These are phyloP conservation scores for Acrobasis consociella DNA, from an alignment of 2,888 invertebrate genomes.

Conservation along the genomic window DNA sequence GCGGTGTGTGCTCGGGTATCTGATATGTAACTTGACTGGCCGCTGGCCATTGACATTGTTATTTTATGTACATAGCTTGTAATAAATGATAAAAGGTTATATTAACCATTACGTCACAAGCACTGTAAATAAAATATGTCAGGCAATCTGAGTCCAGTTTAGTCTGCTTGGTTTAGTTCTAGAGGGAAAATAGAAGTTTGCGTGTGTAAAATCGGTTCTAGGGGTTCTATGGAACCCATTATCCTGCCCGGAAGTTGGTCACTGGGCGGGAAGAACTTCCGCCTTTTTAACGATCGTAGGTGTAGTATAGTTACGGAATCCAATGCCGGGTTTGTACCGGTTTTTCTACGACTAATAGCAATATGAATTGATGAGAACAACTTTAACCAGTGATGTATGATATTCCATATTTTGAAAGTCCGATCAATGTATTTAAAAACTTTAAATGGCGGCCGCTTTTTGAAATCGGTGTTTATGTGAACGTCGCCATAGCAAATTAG, in stretches of 20 bases:
- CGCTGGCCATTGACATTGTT: too few relatives aligned
- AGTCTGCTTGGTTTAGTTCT: too few relatives aligned
- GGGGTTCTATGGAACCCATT: neutral
- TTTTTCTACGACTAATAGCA: neutral
- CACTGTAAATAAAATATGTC: too few relatives aligned
- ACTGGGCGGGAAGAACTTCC: conserved; percentile 2
- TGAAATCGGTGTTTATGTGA: too few relatives aligned
- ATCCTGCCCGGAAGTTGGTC: neutral
- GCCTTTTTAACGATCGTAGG: conserved; percentile 15
- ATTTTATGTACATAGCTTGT: too few relatives aligned
- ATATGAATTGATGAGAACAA: neutral
- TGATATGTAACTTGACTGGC: too few relatives aligned
- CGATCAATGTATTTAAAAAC: neutral
- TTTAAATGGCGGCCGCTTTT: neutral
- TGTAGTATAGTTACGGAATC: conserved; percentile 18
- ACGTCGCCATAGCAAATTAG: too few relatives aligned
- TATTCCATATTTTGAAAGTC: neutral
- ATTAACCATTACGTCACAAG: too few relatives aligned
- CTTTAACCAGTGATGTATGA: neutral
- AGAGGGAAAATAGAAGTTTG: neutral
- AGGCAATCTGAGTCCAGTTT: too few relatives aligned
- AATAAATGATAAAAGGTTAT: too few relatives aligned
- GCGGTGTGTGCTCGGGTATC: too few relatives aligned
- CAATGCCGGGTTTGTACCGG: neutral
- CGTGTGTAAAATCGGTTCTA: conserved; percentile 16